Base-by-base conservation (phyloP, 2,113 vertebrate genomes). In the Oryzias woworae region DNA sequence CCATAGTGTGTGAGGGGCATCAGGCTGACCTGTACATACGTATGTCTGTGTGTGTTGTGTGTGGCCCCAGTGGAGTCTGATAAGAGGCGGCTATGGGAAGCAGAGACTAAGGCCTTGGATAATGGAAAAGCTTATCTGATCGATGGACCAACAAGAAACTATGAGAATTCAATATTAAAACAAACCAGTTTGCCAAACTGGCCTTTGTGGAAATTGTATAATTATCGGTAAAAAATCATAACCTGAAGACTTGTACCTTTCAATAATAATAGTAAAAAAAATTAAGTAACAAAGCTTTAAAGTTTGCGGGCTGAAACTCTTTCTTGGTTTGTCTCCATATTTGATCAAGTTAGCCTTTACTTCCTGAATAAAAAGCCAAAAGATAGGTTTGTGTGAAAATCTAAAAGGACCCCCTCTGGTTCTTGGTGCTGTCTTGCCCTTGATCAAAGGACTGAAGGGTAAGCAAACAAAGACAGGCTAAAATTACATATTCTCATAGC, bases 111-210 rank as follows among this genome's bases (percentile, higher is more conserved):
- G 85, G 87, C 84, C 83, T 82, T 83, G 88, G 83, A 90, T 89
- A 90, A 90, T 90, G 86, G 87, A 88, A 89, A 90, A 88, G 80
- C 88, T 89, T 90, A 90, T 90, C 89, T 88, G 89, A 90, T 89
- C 87, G 72, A 89, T 87, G 84, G 85, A 87, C 88, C 87, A 88
- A 87, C 84, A 88, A 86, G 82, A 70, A 90, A 88, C 87, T 85
- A 71, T 70, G 76, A 83, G 80, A 77, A 78, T 69, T 75, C 75
- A 83, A 85, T 66, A 73, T 28, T 77, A 72, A 75, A 42, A 67
- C 58, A 62, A 57, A 69, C 75, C 69, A 22, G 66, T 87, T 88
- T 86, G 69, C 82, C 77, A 84, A 87, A 85, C 66, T 43, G 71
- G 79, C 73, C 72, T 20, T 75, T 59, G 62, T 76, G 82, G 75